A percentile compares a stretch with the other conserved stretches of the same genome.
phyloP scores from a whole-genome alignment of 2,113 vertebrate species.

The Orthonyx spaldingii region DNA sequence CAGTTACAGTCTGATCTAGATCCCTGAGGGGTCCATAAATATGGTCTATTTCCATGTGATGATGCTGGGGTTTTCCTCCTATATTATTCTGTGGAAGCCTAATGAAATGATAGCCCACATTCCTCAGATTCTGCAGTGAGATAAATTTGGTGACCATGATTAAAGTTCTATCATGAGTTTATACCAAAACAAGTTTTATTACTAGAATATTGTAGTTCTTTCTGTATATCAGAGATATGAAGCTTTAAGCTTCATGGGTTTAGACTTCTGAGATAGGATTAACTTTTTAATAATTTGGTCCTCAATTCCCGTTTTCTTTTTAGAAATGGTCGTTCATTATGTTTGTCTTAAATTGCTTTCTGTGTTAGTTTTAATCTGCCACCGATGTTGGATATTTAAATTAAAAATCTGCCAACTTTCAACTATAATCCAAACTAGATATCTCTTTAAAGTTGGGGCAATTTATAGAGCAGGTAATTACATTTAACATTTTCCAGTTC shows the following conservation, averaged over 20 bases:
- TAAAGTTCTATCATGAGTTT: not conserved
- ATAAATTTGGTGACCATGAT: not conserved
- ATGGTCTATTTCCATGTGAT: not conserved
- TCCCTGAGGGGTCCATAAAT: not conserved
- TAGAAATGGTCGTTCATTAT: not conserved
- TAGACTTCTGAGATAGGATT: not conserved
- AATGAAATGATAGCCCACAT: accelerated
- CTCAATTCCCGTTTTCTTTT: not conserved
- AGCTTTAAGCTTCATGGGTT: not conserved
- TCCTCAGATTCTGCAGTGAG: not conserved
- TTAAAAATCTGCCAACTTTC: not conserved
- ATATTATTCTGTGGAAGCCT: accelerated
- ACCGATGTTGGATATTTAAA: not conserved
- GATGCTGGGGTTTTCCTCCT: not conserved
- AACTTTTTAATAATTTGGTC: not conserved
- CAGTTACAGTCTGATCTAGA: not conserved
- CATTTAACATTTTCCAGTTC: not conserved
- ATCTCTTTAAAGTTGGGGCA: not conserved
- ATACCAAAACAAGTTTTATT: not conserved
- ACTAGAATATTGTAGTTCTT: not conserved
- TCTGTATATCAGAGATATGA: not conserved
- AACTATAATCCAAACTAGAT: not conserved
- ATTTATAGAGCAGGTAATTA: not conserved
- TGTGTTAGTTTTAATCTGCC: not conserved
- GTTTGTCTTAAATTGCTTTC: not conserved